Evolutionary conservation across 2,113 vertebrate genomes (phyloP).

Genomic region (Gorilla gorilla): DNA sequence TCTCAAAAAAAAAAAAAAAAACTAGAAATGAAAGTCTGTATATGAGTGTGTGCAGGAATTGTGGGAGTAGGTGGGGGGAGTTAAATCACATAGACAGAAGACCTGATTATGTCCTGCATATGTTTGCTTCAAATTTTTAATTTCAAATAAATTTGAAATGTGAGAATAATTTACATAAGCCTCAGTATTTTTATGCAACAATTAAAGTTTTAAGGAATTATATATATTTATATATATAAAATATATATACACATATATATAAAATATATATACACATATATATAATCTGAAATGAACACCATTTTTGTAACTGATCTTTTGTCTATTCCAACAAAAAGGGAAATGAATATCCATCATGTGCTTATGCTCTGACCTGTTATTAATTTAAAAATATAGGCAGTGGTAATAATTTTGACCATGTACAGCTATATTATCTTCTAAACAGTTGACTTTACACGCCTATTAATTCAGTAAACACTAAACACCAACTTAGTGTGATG

Average conservation of each 20-base stretch:
- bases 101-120: neutral
- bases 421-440: neutral
- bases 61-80: rapidly evolving
- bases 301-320: neutral
- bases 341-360: neutral
- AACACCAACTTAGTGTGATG: neutral
- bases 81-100: neutral
- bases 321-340: neutral
- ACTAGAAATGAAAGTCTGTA: neutral
- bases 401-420: neutral
- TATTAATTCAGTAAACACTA: neutral
- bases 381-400: neutral
- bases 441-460: neutral
- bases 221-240: neutral
- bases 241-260: neutral
- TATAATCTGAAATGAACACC: neutral
- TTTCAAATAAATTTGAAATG: neutral
- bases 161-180: neutral
- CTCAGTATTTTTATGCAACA: neutral
- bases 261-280: no score
- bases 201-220: neutral
- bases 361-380: neutral
- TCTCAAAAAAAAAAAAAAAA: no score
- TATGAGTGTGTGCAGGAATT: neutral
- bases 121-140: neutral